These are phyloP conservation scores for Tinea pellionella DNA, from an alignment of 2,888 invertebrate species.

Conservation along the genomic window DNA sequence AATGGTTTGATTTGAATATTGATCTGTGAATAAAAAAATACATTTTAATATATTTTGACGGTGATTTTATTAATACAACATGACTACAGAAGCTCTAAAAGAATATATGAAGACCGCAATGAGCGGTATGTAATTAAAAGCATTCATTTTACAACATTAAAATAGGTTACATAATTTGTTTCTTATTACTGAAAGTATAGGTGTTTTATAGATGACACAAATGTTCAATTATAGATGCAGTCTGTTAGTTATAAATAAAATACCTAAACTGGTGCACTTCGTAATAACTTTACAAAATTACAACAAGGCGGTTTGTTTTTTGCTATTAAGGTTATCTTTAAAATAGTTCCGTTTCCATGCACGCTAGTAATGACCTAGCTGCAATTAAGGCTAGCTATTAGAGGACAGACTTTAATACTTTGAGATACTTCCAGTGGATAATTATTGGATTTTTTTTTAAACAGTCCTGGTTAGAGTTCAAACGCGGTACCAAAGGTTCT, in stretches of 20 bases:
- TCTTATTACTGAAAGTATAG: background rate
- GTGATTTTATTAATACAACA: constrained; percentile 18
- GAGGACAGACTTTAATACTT: too few relatives aligned
- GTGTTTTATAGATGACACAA: constrained; percentile 34
- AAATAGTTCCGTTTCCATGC: too few relatives aligned
- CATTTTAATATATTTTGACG: background rate
- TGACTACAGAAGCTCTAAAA: constrained; percentile 50
- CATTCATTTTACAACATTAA: background rate
- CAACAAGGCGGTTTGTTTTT: too few relatives aligned
- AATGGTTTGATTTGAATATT: constrained; percentile 1
- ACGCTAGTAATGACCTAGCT: too few relatives aligned
- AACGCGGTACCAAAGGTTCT: too few relatives aligned
- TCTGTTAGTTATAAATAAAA: constrained; percentile 24
- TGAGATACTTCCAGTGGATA: too few relatives aligned
- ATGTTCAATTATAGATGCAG: constrained; percentile 58
- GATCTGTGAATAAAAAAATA: background rate
- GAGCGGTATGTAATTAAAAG: constrained; percentile 34
- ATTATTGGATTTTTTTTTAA: too few relatives aligned
- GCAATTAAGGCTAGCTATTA: too few relatives aligned
- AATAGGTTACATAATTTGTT: constrained; percentile 49
- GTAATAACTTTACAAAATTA: background rate
- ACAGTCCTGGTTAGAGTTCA: too few relatives aligned
- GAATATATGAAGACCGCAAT: constrained; percentile 51
- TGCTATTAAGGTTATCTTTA: too few relatives aligned
- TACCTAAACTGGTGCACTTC: background rate